Conservation (phyloP, 2,888 invertebrate genomes). For the Cheilosia urbana region DNA sequence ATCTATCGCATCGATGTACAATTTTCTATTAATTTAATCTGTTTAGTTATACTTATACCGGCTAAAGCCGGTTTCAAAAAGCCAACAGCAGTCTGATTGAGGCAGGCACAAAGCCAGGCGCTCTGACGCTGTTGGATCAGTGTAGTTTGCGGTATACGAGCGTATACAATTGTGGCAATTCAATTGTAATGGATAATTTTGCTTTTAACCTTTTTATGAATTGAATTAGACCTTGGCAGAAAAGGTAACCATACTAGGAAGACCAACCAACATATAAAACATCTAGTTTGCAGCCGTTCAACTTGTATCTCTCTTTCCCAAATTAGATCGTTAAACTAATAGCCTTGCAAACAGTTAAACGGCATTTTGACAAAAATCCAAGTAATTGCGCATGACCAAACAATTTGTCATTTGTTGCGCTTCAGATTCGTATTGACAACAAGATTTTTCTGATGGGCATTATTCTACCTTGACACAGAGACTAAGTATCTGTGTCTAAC, state of each 20-base stretch:
- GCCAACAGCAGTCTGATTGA: constrained; percentile 14
- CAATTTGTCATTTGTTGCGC: constrained; percentile 6
- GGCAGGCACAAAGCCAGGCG: neutral
- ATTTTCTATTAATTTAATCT: constrained; percentile 26
- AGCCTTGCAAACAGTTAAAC: constrained; percentile 52
- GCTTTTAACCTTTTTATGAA: constrained; percentile 53
- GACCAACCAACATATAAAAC: constrained; percentile 5
- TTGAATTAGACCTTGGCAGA: constrained; percentile 44
- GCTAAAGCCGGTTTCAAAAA: constrained; percentile 38
- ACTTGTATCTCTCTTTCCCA: constrained; percentile 11
- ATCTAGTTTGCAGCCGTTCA: constrained; percentile 21
- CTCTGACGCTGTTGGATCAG: constrained; percentile 30
- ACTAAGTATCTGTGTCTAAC: neutral
- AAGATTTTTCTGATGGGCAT: neutral
- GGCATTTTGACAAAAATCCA: constrained; percentile 21
- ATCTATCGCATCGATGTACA: constrained; percentile 24
- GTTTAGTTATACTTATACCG: constrained; percentile 31
- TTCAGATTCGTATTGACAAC: neutral
- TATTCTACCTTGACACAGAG: neutral
- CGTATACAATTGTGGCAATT: constrained; percentile 2
- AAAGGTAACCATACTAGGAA: constrained; percentile 22
- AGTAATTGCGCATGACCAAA: constrained; percentile 6
- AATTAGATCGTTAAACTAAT: constrained; percentile 40
- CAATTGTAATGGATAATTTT: constrained; percentile 21
- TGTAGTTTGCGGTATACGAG: constrained; percentile 24